Base-by-base conservation (phyloP, 2,113 vertebrate species). In the Caloenas nicobarica region DNA sequence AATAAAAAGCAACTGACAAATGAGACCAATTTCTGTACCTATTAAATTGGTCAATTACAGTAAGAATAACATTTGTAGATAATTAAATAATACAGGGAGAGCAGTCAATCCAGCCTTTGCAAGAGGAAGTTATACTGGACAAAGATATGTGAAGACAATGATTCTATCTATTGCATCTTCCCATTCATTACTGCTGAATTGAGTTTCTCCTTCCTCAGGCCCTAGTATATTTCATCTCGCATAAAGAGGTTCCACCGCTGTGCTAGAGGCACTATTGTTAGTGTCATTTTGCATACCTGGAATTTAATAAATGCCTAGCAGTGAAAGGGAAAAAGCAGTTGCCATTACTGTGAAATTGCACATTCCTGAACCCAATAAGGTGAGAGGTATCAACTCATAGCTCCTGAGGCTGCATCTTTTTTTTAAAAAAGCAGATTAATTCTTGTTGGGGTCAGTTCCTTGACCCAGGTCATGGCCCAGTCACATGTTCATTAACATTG, bases 351-450 rank as follows among this genome's bases (percentile, higher is more conserved):
- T 74, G 86, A 95, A 94, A 96, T 71, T 66, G 29, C 53, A 71
- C 72, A 60, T 96, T 93, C 92, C 83, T 92, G 56, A 92, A 44
- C 89, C 72, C 72, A 91, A 5, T 70, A 86, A 92, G 61, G 69
- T 84, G 77, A 93, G 51, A 86, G 54, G 40, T 90, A 68, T 83
- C 86, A 86, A 18, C 38, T 62, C 29, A 2, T 70, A 78, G 60
- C n/a, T 94, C 68, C 38, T 51, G 23, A 93, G 65, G 70, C 73
- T 74, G 61, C 26, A 93, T 86, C 44, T 44, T 26, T 81, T 64
- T 69, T 79, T 73, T 33, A 8, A 29, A 40, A 74, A 61, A 42
- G 26, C 6, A 70, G 68, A 81, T 79, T 68, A 48, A 69, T 78
- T 88, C 48, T 85, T 88, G 19, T 76, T 92, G 42, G 14, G 31